A percentile compares a stretch with the other conserved stretches of the same genome.
Evolutionary conservation across 1,140 invertebrate genomes (phyloP).

Genomic region (Pantala flavescens): DNA sequence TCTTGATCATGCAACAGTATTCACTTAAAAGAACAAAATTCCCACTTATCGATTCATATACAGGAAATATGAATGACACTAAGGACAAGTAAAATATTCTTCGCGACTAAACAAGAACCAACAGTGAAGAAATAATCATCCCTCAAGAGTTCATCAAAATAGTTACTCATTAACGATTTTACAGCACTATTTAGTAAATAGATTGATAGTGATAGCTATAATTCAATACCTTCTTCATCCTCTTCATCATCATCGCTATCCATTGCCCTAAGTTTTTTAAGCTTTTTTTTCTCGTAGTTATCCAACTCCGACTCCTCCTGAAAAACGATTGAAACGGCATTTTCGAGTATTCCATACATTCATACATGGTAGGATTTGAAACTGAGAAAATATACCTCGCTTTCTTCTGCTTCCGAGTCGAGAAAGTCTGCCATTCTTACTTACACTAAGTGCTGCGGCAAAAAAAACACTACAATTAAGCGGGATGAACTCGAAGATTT

Average conservation of each 20-base stretch:
- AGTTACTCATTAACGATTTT: too few species aligned
- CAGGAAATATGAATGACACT: too few species aligned
- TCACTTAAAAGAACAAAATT: too few species aligned
- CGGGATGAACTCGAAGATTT: neutral
- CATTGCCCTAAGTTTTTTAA: slow-evolving; percentile 48
- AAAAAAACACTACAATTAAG: neutral
- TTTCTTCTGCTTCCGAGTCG: slow-evolving; percentile 73
- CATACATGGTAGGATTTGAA: slow-evolving; percentile 3
- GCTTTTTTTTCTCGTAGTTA: slow-evolving; percentile 47
- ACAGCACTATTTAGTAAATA: too few species aligned
- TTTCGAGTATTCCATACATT: slow-evolving; percentile 12
- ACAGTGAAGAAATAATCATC: too few species aligned
- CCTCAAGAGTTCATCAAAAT: too few species aligned
- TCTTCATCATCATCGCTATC: slow-evolving; percentile 39
- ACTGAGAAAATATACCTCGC: slow-evolving; percentile 48
- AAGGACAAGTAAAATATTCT: too few species aligned
- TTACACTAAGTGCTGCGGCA: neutral
- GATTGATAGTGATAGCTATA: slow-evolving; percentile 26
- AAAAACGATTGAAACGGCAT: slow-evolving; percentile 23
- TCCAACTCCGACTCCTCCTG: slow-evolving; percentile 55
- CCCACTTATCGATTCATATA: too few species aligned
- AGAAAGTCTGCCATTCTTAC: slow-evolving; percentile 62
- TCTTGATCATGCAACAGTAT: too few species aligned
- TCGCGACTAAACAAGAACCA: too few species aligned
- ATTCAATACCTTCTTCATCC: slow-evolving; percentile 34